These are phyloP conservation scores for Brachypterus glaber DNA, from an alignment of 2,888 invertebrate genomes.

Conservation along the genomic window DNA sequence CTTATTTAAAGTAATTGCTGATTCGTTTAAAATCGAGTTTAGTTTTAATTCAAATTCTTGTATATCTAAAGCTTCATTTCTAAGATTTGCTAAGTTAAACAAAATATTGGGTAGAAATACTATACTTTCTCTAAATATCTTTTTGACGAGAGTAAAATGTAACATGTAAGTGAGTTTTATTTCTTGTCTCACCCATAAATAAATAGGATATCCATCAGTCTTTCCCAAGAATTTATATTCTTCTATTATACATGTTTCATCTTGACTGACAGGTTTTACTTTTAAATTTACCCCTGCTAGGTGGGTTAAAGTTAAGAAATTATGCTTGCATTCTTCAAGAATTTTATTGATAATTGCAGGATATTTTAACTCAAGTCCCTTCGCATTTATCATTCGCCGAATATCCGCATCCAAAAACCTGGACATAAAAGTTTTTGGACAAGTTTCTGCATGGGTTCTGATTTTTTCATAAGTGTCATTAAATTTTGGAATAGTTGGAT, in stretches of 20 bases:
- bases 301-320: slow-evolving; percentile 53
- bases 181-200: slow-evolving; percentile 47
- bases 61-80: slow-evolving; percentile 25
- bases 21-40: slow-evolving; percentile 22
- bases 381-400: slow-evolving; percentile 47
- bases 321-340: slow-evolving; percentile 47
- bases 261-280: slow-evolving; percentile 48
- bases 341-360: slow-evolving; percentile 46
- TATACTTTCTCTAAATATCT: slow-evolving; percentile 47
- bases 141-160: slow-evolving; percentile 54
- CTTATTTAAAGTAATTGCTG: slow-evolving; percentile 22
- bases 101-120: slow-evolving; percentile 46
- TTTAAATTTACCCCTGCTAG: slow-evolving; percentile 55
- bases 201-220: slow-evolving; percentile 51
- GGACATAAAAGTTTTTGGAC: slow-evolving; percentile 53
- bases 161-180: slow-evolving; percentile 50
- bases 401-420: slow-evolving; percentile 54
- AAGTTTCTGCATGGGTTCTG: slow-evolving; percentile 47
- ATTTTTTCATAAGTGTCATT: slow-evolving; percentile 41
- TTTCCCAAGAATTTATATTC: slow-evolving; percentile 54
- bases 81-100: slow-evolving; percentile 35
- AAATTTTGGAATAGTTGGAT: slow-evolving; percentile 30
- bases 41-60: slow-evolving; percentile 26
- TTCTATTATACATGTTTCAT: slow-evolving; percentile 42
- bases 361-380: slow-evolving; percentile 47